These are phyloP conservation scores for Micronisus gabar DNA, from an alignment of 2,113 vertebrate species.

Conservation along the genomic window DNA sequence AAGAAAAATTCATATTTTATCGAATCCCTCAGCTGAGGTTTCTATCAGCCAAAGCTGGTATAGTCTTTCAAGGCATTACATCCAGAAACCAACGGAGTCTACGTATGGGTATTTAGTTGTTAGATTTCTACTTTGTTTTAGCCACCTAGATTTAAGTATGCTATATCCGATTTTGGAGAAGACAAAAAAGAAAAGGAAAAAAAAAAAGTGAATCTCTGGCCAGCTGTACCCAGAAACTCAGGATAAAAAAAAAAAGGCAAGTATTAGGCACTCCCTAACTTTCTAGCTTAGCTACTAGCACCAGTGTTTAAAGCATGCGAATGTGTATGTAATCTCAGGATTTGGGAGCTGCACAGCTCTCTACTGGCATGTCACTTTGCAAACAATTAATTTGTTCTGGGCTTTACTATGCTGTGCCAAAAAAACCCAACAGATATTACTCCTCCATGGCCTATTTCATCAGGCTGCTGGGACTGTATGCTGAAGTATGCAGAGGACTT, in stretches of 20 bases:
- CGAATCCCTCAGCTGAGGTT: rapidly evolving
- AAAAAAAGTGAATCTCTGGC: background rate
- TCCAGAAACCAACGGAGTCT: background rate
- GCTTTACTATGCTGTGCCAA: background rate
- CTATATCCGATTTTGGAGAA: background rate
- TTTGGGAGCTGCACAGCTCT: background rate
- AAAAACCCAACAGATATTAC: background rate
- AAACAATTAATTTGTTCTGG: background rate
- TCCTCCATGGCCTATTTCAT: background rate
- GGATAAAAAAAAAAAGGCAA: background rate
- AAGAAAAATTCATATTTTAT: background rate
- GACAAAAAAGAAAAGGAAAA: too few species aligned
- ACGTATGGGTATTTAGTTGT: background rate
- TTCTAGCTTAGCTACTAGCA: background rate
- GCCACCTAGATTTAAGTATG: background rate
- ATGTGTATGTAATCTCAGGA: background rate
- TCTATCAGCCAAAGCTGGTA: background rate
- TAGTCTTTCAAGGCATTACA: background rate
- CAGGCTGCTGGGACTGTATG: background rate
- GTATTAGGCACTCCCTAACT: background rate
- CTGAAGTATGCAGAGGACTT: background rate
- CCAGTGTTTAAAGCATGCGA: background rate
- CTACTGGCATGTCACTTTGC: background rate
- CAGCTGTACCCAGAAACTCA: background rate
- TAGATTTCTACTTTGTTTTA: background rate